Base-by-base conservation (phyloP, 2,113 vertebrate species). In the Ammodytes marinus region DNA sequence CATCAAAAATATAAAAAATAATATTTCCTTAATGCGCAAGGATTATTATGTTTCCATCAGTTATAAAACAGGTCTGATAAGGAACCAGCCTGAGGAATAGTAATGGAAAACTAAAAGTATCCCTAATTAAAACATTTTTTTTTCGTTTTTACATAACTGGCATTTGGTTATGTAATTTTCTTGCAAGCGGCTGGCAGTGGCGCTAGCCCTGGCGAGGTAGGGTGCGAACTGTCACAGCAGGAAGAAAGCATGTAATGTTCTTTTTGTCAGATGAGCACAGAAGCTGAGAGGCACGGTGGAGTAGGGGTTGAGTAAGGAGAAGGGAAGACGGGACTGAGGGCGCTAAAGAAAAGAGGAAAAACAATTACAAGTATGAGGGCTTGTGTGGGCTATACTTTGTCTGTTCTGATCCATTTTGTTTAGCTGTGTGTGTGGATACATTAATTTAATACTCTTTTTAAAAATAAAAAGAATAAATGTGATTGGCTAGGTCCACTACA, bases 131-230 rank as follows among this genome's bases (percentile, higher is more conserved):
- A 61, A 78, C 19, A 61, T 85, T 55, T n/a, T 74, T 47, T 74
- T 79, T 86, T n/a, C n/a, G n/a, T n/a, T n/a, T 91, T 93, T 93
- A 93, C 88, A 89, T 91, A 95, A 95, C 81, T 87, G 79, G 61
- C 71, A 89, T 93, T 93, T 81, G 67, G 74, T 93, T 91, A 90
- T 85, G 79, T 90, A 91, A 93, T 91, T 83, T 85, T 53, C 73
- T 83, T 85, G 79, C 87, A 90, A 88, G 79, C 53, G 65, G 83
- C 77, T 90, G 81, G 82, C 73, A 61, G 53, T 70, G 80, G 90
- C 69, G 14, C 52, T 53, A 74, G 79, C 71, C 66, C 70, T 83
- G 84, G 69, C 49, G 66, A 84, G 86, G 69, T 76, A 76, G 79
- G 65, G 83, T 85, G 85, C 50, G 72, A 90, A 87, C 79, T 88